A percentile compares a stretch with the other conserved stretches of the same genome.
These are phyloP conservation scores for Corythaixoides concolor DNA, from an alignment of 2,113 vertebrate genomes.

Conservation along the genomic window DNA sequence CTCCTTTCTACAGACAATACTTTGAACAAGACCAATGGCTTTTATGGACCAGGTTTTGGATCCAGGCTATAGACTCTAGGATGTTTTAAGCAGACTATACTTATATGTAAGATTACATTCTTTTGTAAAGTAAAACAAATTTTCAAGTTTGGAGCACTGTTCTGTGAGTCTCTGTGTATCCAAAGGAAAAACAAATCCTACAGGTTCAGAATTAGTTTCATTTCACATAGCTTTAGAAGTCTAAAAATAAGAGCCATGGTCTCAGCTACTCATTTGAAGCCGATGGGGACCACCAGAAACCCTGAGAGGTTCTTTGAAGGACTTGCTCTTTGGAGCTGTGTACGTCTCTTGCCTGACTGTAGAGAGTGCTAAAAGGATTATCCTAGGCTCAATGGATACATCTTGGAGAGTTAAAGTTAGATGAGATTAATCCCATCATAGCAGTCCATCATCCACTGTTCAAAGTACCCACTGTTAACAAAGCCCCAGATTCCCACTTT, in stretches of 20 bases:
- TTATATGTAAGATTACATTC: neutral
- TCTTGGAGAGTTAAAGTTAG: neutral
- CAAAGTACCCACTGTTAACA: neutral
- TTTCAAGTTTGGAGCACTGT: neutral
- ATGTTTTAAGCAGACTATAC: neutral
- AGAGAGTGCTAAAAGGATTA: neutral
- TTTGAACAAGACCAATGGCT: neutral
- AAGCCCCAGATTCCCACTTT: neutral
- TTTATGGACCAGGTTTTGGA: neutral
- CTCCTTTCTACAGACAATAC: neutral
- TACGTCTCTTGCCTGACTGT: neutral
- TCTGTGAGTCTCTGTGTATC: neutral
- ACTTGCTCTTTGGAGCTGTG: neutral
- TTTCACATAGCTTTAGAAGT: neutral
- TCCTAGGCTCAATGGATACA: neutral
- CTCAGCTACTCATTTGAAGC: neutral
- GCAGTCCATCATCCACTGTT: neutral
- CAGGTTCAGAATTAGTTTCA: neutral
- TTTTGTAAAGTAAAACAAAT: neutral
- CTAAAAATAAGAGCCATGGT: neutral
- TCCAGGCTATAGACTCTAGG: neutral
- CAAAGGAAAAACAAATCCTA: neutral
- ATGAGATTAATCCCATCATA: neutral
- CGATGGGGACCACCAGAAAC: neutral
- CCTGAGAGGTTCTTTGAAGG: neutral